phyloP scores from a whole-genome alignment of 2,888 invertebrate species.

The Meliscaeva auricollis region DNA sequence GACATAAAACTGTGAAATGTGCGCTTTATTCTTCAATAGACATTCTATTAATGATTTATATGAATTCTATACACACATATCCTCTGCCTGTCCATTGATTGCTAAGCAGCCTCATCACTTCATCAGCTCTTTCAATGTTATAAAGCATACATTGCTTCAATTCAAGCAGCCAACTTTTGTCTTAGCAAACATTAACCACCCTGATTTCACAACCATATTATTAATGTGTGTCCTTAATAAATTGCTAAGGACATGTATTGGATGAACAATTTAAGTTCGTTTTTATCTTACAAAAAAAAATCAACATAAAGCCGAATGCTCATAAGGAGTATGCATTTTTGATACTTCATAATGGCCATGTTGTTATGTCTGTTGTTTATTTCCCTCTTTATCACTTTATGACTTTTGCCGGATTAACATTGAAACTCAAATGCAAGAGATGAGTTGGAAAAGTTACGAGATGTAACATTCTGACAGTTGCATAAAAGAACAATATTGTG shows the following conservation, averaged over 20 bases:
- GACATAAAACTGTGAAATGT: conserved; percentile 41
- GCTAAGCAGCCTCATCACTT: conserved; percentile 58
- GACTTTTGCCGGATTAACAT: too few species aligned
- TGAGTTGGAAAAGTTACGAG: too few species aligned
- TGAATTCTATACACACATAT: conserved; percentile 54
- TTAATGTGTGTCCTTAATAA: conserved; percentile 20
- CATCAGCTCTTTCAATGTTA: conserved; percentile 47
- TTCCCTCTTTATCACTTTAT: too few species aligned
- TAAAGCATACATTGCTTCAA: conserved; percentile 30
- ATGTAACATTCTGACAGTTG: too few species aligned
- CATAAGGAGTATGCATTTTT: too few species aligned
- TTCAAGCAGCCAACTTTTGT: conserved; percentile 33
- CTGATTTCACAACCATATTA: neutral
- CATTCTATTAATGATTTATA: conserved; percentile 67
- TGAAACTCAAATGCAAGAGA: too few species aligned
- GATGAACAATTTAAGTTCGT: neutral
- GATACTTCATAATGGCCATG: too few species aligned
- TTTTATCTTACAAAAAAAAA: neutral
- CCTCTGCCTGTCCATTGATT: conserved; percentile 62
- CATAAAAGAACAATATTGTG: too few species aligned
- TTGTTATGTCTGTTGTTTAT: too few species aligned
- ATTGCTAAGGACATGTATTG: neutral
- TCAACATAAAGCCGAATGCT: too few species aligned
- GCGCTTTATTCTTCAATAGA: conserved; percentile 64
- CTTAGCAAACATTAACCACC: conserved; percentile 53